Base-by-base conservation (phyloP, 2,888 invertebrate genomes). In the Rotaria sp. region DNA sequence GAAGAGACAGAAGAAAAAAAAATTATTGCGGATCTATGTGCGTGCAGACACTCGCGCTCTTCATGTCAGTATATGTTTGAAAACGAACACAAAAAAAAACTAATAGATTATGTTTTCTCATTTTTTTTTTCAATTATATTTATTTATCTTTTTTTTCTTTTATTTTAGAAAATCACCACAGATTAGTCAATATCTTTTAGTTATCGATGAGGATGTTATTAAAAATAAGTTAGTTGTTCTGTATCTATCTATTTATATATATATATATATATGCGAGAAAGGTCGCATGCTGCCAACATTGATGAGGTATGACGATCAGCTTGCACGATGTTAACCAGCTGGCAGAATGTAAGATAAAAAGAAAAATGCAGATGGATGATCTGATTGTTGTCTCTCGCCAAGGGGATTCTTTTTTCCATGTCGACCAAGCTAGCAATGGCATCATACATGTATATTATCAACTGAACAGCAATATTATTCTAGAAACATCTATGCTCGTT, bases 261-360 rank as follows among this genome's bases (percentile, higher is more conserved):
- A 67, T 67, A 21, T 55, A 10, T 80, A 45, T 15, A 21, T 84
- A 26, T 30, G 11, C 21, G 67, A 18, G 67, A 67, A 67, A 67
- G 67, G 67, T 67, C 67, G 35, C 35, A 67, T 67, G 67, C 35
- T 67, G 35, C 35, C 67, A 67, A 67, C 35, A 35, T 67, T 67
- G 67, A 67, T 67, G 67, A 67, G 67, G 67, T 67, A 67, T 67
- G 67, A 67, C 67, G 67, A 67, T 67, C 35, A 67, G 35, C 35
- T 67, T 67, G 35, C 30, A 13, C 67, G 67, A 67, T 67, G 67
- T 35, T 67, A 67, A 35, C 67, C 67, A 67, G 67, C 67, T 67
- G 67, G 67, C 26, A 67, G 67, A 67, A 67, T 35, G 21, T 35
- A 35, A 67, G 67, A 67, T 67, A 67, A 67, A 67, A 67, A 67